Conservation (phyloP, 2,888 invertebrate species). For the Matsumyia berberina region DNA sequence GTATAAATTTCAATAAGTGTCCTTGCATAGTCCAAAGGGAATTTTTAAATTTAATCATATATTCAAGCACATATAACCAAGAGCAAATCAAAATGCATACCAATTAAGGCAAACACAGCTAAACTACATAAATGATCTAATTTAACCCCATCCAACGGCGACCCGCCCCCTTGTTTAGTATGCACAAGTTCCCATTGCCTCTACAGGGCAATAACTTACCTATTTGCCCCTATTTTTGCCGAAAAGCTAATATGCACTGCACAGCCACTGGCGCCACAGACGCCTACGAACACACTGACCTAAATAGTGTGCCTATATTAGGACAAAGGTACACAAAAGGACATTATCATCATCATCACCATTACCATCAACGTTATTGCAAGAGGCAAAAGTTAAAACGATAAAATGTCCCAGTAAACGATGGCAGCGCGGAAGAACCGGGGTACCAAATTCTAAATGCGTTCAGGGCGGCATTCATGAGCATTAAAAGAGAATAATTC, state of each 20-base stretch:
- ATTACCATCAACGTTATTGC: conserved; percentile 59
- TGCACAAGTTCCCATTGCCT: conserved; percentile 20
- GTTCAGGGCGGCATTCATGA: conserved; percentile 27
- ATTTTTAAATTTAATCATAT: no score
- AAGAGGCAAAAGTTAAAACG: conserved; percentile 53
- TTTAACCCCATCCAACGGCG: conserved; percentile 26
- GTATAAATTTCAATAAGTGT: no score
- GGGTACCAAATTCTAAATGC: conserved; percentile 53
- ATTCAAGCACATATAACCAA: background rate
- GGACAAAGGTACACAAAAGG: conserved; percentile 55
- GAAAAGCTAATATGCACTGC: conserved; percentile 40
- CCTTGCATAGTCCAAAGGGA: no score
- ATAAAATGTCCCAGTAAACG: conserved; percentile 39
- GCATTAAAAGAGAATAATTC: conserved; percentile 49
- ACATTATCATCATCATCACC: conserved; percentile 59
- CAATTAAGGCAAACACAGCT: conserved; percentile 26
- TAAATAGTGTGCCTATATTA: conserved; percentile 44
- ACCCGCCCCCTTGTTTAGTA: conserved; percentile 8
- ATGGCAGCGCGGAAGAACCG: conserved; percentile 7
- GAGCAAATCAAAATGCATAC: conserved; percentile 27
- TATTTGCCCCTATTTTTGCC: conserved; percentile 44
- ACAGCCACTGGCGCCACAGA: conserved; percentile 11
- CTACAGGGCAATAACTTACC: conserved; percentile 51
- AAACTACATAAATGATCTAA: conserved; percentile 48
- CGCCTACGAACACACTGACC: conserved; percentile 38